A percentile compares a stretch with the other conserved stretches of the same genome.
phyloP scores from a whole-genome alignment of 2,797 vertebrate species.

The Eulemur mongoz region DNA sequence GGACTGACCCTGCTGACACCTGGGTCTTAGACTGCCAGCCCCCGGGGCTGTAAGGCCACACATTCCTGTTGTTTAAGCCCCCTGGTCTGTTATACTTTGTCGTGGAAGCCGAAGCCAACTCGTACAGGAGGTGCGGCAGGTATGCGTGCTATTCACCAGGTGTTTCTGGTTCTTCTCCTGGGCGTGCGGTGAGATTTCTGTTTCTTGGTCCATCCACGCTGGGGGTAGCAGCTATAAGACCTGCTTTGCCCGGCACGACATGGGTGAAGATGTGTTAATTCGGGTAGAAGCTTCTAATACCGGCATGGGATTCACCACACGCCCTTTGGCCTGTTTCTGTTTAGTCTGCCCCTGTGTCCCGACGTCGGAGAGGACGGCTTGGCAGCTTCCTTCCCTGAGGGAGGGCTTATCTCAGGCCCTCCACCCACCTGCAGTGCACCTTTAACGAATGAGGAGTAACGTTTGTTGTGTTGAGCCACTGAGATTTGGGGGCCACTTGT shows the following conservation, averaged over 20 bases:
- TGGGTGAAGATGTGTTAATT: neutral
- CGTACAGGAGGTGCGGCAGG: fast-evolving
- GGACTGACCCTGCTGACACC: too few species aligned
- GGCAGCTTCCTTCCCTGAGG: neutral
- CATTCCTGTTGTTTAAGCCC: neutral
- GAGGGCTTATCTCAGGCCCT: neutral
- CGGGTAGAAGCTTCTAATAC: neutral
- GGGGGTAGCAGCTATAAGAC: too few species aligned
- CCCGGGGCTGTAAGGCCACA: neutral
- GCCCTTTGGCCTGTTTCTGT: neutral
- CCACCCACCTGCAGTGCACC: neutral
- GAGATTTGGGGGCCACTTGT: neutral
- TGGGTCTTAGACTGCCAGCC: too few species aligned
- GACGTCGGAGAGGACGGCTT: neutral
- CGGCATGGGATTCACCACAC: fast-evolving
- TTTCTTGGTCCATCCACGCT: too few species aligned
- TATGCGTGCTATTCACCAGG: neutral
- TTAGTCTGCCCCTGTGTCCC: neutral
- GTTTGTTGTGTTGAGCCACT: neutral
- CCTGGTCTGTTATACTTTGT: neutral
- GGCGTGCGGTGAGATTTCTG: fast-evolving
- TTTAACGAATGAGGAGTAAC: neutral
- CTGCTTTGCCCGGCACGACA: neutral
- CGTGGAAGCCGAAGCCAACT: neutral
- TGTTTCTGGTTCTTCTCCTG: neutral